Conservation (phyloP, 2,113 vertebrate species). For the Crotalus helleri region DNA sequence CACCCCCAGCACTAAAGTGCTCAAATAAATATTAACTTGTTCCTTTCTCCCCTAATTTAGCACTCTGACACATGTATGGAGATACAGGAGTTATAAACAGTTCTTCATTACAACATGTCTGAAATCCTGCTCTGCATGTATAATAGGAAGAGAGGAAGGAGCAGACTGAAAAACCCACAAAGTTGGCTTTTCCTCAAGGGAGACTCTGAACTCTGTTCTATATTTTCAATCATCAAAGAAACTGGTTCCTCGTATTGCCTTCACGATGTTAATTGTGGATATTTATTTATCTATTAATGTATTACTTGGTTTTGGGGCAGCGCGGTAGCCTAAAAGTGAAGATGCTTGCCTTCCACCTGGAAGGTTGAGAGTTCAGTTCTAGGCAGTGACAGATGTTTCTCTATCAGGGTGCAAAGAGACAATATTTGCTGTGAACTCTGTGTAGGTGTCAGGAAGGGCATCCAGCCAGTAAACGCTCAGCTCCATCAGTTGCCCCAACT, state of each 20-base stretch:
- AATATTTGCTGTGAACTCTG: no score
- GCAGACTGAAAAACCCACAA: not conserved
- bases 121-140: not conserved
- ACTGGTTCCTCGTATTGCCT: no score
- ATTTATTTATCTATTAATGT: not conserved
- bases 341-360: no score
- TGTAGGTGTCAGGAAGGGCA: no score
- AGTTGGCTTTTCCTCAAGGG: not conserved
- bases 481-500: no score
- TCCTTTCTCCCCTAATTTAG: constrained; percentile 8
- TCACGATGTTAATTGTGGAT: no score
- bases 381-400: no score
- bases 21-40: constrained; percentile 25
- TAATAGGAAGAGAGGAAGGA: not conserved
- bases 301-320: not conserved
- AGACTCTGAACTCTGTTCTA: not conserved
- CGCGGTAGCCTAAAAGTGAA: no score
- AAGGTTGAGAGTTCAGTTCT: no score
- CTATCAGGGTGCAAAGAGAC: no score
- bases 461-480: no score
- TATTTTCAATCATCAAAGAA: no score
- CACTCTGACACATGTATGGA: not conserved
- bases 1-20: not conserved
- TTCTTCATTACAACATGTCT: constrained; percentile 3
- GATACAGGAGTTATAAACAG: constrained; percentile 11